These are phyloP conservation scores for Chloromyia formosa DNA, from an alignment of 2,888 invertebrate species.

Conservation along the genomic window DNA sequence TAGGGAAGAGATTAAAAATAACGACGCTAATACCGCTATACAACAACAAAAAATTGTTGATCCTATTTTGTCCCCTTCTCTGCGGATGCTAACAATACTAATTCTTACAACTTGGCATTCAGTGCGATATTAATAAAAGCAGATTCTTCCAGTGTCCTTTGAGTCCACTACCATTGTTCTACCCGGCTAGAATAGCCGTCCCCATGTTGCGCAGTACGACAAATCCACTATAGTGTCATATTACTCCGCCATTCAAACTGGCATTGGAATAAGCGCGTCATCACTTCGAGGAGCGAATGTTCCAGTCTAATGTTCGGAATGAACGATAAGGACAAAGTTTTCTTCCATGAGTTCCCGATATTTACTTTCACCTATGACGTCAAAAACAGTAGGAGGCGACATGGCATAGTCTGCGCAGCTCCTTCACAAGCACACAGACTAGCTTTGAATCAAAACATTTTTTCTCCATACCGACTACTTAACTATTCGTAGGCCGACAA, in stretches of 20 bases:
- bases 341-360: not conserved
- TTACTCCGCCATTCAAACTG: not conserved
- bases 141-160: not conserved
- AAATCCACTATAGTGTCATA: not conserved
- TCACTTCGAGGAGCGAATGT: slow-evolving; percentile 25
- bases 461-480: too few species aligned
- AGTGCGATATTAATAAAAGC: not conserved
- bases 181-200: too few species aligned
- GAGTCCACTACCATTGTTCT: too few species aligned
- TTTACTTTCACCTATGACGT: slow-evolving; percentile 40
- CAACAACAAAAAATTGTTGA: too few species aligned
- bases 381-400: not conserved
- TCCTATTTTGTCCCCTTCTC: too few species aligned
- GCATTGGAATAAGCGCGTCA: slow-evolving; percentile 21
- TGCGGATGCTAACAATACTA: too few species aligned
- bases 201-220: not conserved
- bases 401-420: slow-evolving; percentile 4
- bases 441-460: slow-evolving; percentile 1
- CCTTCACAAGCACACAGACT: not conserved
- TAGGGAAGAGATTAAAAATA: too few species aligned
- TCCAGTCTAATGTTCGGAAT: not conserved
- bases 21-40: too few species aligned
- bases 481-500: not conserved
- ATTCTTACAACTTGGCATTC: too few species aligned
- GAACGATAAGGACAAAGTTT: not conserved